Conservation (phyloP, 2,888 invertebrate genomes). For the Amphimallon solstitiale region DNA sequence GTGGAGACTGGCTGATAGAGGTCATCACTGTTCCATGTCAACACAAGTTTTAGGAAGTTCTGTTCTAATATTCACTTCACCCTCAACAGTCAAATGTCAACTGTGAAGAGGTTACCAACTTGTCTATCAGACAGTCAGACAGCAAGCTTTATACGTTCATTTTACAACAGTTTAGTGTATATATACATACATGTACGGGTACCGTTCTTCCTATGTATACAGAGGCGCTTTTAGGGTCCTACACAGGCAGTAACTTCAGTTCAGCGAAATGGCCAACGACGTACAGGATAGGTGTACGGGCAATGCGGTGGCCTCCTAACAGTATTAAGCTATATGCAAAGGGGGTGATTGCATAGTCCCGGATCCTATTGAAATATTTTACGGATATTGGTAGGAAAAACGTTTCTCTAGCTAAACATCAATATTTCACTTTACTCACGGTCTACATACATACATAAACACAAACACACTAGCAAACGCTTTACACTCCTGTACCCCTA, state of each 20-base stretch:
- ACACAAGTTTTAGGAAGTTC: not conserved
- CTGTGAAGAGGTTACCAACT: constrained; percentile 39
- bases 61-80: constrained; percentile 35
- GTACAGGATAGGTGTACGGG: constrained; percentile 58
- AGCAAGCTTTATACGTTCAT: constrained; percentile 64
- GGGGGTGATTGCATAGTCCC: constrained; percentile 41
- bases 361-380: constrained; percentile 41
- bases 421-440: constrained; percentile 26
- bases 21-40: constrained; percentile 8
- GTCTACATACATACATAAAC: constrained; percentile 16
- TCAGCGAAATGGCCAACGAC: constrained; percentile 59
- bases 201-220: constrained; percentile 53
- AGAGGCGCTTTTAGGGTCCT: constrained; percentile 59
- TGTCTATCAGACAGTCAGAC: constrained; percentile 59
- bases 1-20: constrained; percentile 7
- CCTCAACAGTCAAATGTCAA: constrained; percentile 36
- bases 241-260: constrained; percentile 50
- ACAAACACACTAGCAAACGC: constrained; percentile 16
- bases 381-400: constrained; percentile 36
- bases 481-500: constrained; percentile 5
- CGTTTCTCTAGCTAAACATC: constrained; percentile 32
- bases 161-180: constrained; percentile 63
- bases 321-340: constrained; percentile 46
- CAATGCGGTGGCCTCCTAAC: constrained; percentile 46
- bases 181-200: constrained; percentile 43